Percentiles rank a stretch among this genome's conserved stretches.
Conservation (phyloP, 2,113 vertebrate species). For the Psittacula cyanocephala region DNA sequence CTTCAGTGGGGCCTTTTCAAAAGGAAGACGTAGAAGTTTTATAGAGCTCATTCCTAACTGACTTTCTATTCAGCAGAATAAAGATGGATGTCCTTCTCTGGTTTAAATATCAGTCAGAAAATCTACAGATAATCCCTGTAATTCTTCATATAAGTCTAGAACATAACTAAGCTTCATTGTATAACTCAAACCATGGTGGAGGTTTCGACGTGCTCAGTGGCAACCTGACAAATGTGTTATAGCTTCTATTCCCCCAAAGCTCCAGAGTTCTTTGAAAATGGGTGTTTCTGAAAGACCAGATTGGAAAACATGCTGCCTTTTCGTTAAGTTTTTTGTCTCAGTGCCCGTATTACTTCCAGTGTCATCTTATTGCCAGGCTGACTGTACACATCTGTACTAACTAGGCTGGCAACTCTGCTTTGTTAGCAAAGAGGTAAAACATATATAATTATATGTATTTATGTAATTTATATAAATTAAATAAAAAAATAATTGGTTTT, state of each 20-base stretch:
- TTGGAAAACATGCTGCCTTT: conserved; percentile 65
- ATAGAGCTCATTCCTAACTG: background rate
- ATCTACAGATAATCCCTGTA: conserved; percentile 54
- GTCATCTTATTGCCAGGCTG: background rate
- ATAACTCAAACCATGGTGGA: conserved; percentile 49
- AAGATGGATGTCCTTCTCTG: background rate
- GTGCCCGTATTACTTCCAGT: background rate
- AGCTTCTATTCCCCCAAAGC: conserved; percentile 68
- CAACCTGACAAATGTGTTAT: conserved; percentile 73
- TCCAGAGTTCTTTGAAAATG: conserved; percentile 68
- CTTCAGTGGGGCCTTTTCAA: background rate
- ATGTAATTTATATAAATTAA: background rate
- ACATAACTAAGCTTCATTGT: conserved; percentile 50
- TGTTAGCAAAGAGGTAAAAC: background rate
- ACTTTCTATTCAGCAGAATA: conserved; percentile 8
- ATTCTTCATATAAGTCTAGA: conserved; percentile 50
- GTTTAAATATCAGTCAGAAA: conserved; percentile 51
- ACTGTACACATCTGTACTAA: background rate
- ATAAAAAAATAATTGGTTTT: background rate
- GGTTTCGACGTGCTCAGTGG: conserved; percentile 70
- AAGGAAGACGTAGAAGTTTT: background rate
- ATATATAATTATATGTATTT: background rate
- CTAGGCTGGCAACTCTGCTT: background rate
- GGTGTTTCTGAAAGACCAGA: conserved; percentile 65
- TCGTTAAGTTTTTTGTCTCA: conserved; percentile 41